Evolutionary conservation across 1,140 invertebrate genomes (phyloP).

Genomic region (Platyscapa corneri): DNA sequence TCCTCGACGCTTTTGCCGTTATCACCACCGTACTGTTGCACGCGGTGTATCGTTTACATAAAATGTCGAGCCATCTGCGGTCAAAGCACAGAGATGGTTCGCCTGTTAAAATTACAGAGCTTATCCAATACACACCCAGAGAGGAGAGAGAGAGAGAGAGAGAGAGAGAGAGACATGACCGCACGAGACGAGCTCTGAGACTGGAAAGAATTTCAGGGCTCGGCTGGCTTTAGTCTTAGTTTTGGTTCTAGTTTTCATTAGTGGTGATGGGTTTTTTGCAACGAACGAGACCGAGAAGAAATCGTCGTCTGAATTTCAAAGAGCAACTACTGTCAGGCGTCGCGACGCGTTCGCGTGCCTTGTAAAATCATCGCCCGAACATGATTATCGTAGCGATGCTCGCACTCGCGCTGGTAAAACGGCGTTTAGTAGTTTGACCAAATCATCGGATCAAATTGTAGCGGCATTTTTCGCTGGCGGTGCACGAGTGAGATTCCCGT

Average conservation of each 20-base stretch:
- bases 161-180: constrained; percentile 8
- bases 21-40: constrained; percentile 74
- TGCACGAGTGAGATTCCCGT: too few relatives aligned
- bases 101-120: constrained; percentile 63
- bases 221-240: constrained; percentile 1
- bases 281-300: background rate
- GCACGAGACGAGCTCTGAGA: background rate
- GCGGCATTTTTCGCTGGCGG: too few relatives aligned
- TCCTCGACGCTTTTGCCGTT: constrained; percentile 76
- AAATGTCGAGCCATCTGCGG: constrained; percentile 75
- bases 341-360: too few relatives aligned
- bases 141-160: too few relatives aligned
- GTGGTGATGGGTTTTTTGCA: background rate
- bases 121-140: constrained; percentile 71
- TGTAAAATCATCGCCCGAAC: too few relatives aligned
- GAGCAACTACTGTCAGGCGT: too few relatives aligned
- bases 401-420: too few relatives aligned
- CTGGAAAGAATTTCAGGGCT: constrained; percentile 19
- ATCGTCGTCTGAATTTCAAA: background rate
- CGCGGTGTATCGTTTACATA: constrained; percentile 75
- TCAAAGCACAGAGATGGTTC: constrained; percentile 65
- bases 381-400: too few relatives aligned
- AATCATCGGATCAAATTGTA: too few relatives aligned
- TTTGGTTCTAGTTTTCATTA: constrained; percentile 16
- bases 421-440: too few relatives aligned